Percentiles rank a stretch among this genome's conserved stretches.
These are phyloP conservation scores for Phasia obesa DNA, from an alignment of 2,888 invertebrate species.

Conservation along the genomic window DNA sequence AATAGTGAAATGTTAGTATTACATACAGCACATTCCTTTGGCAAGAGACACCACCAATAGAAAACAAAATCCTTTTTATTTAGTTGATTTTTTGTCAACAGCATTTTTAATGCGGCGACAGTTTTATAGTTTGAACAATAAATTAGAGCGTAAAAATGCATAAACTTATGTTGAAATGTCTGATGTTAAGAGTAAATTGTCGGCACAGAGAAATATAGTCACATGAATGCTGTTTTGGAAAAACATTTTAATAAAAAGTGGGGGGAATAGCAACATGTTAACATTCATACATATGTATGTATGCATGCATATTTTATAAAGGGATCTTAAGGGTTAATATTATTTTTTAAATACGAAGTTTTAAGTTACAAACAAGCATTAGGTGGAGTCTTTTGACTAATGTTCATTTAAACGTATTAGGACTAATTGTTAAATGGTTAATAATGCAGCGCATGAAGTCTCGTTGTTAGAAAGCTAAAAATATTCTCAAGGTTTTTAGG, in stretches of 20 bases:
- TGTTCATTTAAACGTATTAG: not conserved
- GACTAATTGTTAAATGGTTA: conserved; percentile 7
- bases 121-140: conserved; percentile 68
- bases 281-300: not conserved
- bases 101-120: conserved; percentile 63
- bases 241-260: conserved; percentile 26
- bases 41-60: not conserved
- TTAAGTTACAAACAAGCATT: conserved; percentile 61
- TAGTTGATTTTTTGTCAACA: conserved; percentile 6
- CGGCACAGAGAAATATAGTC: not conserved
- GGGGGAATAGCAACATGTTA: not conserved
- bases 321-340: not conserved
- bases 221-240: not conserved
- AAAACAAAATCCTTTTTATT: not conserved
- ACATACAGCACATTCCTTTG: not conserved
- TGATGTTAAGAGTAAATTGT: conserved; percentile 49
- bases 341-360: conserved; percentile 14
- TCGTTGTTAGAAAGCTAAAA: too few relatives aligned
- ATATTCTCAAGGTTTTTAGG: too few relatives aligned
- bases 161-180: conserved; percentile 59
- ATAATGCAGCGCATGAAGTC: too few relatives aligned
- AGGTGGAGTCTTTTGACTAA: conserved; percentile 55
- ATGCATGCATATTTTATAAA: not conserved
- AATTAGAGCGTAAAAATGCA: conserved; percentile 65
- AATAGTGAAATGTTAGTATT: conserved; percentile 22